Conservation (phyloP, 1,140 invertebrate species). For the Babylonia areolata region DNA sequence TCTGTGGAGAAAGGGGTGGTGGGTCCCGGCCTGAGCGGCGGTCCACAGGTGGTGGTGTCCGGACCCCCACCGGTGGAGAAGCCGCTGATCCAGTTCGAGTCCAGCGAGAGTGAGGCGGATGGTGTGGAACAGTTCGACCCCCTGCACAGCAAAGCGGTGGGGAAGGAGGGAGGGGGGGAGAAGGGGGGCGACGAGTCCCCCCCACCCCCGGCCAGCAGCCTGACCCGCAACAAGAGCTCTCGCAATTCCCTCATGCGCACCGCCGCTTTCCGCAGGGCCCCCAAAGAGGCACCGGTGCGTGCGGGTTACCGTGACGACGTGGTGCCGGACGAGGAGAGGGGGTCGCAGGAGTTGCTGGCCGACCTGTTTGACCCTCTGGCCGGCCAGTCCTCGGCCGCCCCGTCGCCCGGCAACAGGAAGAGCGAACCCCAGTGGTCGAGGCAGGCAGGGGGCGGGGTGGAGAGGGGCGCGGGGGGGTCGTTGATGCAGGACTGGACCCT, state of each 20-base stretch:
- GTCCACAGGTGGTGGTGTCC: background rate
- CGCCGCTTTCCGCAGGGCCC: conserved; percentile 4
- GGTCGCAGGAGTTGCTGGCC: background rate
- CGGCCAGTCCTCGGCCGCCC: background rate
- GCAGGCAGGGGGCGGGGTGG: background rate
- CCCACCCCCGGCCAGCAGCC: background rate
- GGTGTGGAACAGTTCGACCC: conserved; percentile 33
- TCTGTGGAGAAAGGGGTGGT: conserved; percentile 17
- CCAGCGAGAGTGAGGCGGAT: conserved; percentile 33
- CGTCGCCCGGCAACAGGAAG: background rate
- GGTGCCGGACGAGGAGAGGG: too few relatives aligned
- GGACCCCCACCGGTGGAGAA: conserved; percentile 7
- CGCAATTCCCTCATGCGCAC: conserved; percentile 31
- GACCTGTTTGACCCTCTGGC: conserved; percentile 32
- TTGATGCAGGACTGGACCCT: conserved; percentile 36
- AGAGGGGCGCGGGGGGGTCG: background rate
- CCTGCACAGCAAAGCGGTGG: background rate
- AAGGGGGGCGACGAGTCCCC: background rate
- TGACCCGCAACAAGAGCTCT: conserved; percentile 9
- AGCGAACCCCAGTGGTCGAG: background rate
- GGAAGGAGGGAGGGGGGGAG: background rate
- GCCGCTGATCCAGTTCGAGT: conserved; percentile 23
- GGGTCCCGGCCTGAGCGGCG: background rate
- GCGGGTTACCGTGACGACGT: conserved; percentile 18
- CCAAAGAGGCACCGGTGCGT: background rate